These are phyloP conservation scores for Malurus alboscapulatus DNA, from an alignment of 2,113 vertebrate genomes.

Conservation along the genomic window DNA sequence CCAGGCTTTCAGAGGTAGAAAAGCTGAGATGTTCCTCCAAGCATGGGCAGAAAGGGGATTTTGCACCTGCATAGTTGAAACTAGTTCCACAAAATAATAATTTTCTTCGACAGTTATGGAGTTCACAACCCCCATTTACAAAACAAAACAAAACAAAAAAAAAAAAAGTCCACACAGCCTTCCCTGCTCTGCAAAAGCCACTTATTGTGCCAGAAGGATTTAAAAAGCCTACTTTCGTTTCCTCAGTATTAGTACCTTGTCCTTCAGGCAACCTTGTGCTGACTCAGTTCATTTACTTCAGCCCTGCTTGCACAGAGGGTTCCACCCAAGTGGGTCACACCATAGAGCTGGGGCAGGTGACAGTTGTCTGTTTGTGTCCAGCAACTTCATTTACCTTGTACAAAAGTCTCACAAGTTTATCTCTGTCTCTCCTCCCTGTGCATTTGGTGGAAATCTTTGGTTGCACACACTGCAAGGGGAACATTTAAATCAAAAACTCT, in stretches of 20 bases:
- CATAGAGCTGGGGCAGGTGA: neutral
- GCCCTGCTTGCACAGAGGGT: neutral
- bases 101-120: neutral
- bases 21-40: neutral
- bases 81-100: neutral
- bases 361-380: neutral
- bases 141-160: neutral
- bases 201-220: slow-evolving; percentile 30
- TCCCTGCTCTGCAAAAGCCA: slow-evolving; percentile 21
- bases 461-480: neutral
- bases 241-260: neutral
- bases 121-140: slow-evolving; percentile 6
- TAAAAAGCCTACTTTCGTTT: slow-evolving; percentile 2
- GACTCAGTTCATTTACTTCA: neutral
- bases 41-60: neutral
- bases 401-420: neutral
- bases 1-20: neutral
- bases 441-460: neutral
- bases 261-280: slow-evolving; percentile 7
- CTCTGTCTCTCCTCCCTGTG: neutral
- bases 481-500: neutral
- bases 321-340: neutral
- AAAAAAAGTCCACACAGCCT: neutral
- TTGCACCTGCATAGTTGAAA: neutral
- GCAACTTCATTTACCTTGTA: neutral